phyloP scores from a whole-genome alignment of 2,797 vertebrate genomes.

The Brachyrhaphis roseni region DNA sequence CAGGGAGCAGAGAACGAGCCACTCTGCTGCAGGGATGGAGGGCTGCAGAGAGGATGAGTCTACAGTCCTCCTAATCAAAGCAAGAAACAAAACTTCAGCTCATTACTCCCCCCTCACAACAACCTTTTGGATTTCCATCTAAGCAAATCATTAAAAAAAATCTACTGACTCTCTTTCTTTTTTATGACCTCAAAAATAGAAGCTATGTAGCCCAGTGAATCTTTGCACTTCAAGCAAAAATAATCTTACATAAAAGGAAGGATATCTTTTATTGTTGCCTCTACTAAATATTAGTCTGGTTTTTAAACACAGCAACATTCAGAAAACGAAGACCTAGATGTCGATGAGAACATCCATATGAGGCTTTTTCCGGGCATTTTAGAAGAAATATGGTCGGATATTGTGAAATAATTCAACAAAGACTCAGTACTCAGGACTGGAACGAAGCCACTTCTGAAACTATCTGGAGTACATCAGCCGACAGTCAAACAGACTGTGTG shows the following conservation, averaged over 20 bases:
- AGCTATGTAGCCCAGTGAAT: neutral
- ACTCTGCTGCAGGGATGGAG: conserved; percentile 32
- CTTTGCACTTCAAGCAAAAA: neutral
- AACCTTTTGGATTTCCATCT: conserved; percentile 11
- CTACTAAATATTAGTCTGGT: neutral
- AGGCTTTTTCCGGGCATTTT: neutral
- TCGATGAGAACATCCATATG: neutral
- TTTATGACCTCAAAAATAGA: conserved; percentile 16
- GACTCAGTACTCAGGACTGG: neutral
- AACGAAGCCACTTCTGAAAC: neutral
- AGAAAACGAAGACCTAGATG: neutral
- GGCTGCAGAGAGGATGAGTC: conserved; percentile 13
- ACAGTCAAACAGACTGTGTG: neutral
- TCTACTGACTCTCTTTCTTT: neutral
- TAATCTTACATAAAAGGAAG: neutral
- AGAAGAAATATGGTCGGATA: too few relatives aligned
- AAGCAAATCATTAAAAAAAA: conserved; percentile 14
- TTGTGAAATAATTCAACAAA: neutral
- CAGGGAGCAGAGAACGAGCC: conserved; percentile 17
- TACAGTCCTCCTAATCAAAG: conserved; percentile 39
- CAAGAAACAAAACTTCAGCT: neutral
- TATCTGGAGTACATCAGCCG: neutral
- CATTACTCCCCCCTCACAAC: neutral
- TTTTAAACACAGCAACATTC: neutral
- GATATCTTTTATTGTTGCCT: neutral